Percentiles rank a stretch among this genome's conserved stretches.
Evolutionary conservation across 2,797 vertebrate genomes (phyloP).

Genomic region (Bryconaethiops microstoma): DNA sequence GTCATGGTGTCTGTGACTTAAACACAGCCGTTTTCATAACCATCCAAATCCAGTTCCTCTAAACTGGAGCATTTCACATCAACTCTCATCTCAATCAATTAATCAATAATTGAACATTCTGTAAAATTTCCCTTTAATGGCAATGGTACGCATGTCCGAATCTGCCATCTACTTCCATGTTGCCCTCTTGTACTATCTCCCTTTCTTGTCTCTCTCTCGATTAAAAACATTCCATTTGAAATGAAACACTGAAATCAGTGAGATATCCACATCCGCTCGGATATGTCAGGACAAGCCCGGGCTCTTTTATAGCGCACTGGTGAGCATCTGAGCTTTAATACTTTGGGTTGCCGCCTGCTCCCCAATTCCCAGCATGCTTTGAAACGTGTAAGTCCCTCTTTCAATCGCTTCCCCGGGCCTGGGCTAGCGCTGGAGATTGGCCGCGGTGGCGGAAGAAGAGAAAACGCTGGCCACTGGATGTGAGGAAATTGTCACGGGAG

Average conservation of each 20-base stretch:
- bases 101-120: background rate
- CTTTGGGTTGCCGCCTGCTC: conserved; percentile 79
- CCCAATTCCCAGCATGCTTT: conserved; percentile 83
- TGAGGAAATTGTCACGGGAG: conserved; percentile 78
- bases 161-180: background rate
- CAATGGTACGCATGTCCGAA: background rate
- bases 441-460: conserved; percentile 76
- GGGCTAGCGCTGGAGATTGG: conserved; percentile 80
- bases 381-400: conserved; percentile 84
- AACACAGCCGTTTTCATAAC: too few species aligned
- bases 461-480: conserved; percentile 76
- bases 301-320: conserved; percentile 75
- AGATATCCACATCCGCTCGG: conserved; percentile 40
- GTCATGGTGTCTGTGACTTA: too few species aligned
- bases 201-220: background rate
- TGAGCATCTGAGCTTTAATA: conserved; percentile 79
- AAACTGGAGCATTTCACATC: too few species aligned
- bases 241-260: background rate
- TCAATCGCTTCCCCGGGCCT: conserved; percentile 79
- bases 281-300: conserved; percentile 64
- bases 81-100: background rate
- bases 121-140: background rate
- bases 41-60: background rate
- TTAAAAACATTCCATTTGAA: background rate
- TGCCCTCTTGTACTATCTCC: background rate